A percentile compares a stretch with the other conserved stretches of the same genome.
phyloP scores from a whole-genome alignment of 2,113 vertebrate species.

The Heliornis fulica region DNA sequence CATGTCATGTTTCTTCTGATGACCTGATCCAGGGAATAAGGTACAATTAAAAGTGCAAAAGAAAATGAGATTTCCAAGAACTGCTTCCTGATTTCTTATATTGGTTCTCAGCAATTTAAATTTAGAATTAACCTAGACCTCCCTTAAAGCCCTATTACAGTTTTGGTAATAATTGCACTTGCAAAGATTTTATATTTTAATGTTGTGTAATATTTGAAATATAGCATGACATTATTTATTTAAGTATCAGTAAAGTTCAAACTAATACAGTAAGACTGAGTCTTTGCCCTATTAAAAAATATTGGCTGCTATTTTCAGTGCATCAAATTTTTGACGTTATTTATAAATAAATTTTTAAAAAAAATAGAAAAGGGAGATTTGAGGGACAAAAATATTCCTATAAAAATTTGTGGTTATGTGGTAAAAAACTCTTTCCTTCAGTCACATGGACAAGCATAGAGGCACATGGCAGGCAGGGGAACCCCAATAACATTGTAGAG shows the following conservation, averaged over 20 bases:
- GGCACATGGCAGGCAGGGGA: background rate
- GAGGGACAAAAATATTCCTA: fast-evolving
- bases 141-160: fast-evolving
- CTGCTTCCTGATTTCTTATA: background rate
- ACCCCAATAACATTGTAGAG: background rate
- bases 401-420: background rate
- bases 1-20: background rate
- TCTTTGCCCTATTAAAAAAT: background rate
- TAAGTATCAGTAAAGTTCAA: background rate
- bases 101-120: background rate
- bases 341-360: background rate
- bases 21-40: background rate
- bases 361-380: background rate
- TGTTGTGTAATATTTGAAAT: background rate
- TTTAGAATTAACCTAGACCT: background rate
- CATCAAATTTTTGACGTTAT: background rate
- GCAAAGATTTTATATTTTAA: background rate
- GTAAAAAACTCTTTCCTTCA: background rate
- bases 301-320: background rate
- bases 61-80: background rate
- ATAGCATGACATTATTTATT: background rate
- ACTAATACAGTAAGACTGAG: background rate
- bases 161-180: background rate
- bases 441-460: fast-evolving
- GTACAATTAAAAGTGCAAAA: background rate